phyloP scores from a whole-genome alignment of 2,888 invertebrate genomes.

The Drosophila birchii region DNA sequence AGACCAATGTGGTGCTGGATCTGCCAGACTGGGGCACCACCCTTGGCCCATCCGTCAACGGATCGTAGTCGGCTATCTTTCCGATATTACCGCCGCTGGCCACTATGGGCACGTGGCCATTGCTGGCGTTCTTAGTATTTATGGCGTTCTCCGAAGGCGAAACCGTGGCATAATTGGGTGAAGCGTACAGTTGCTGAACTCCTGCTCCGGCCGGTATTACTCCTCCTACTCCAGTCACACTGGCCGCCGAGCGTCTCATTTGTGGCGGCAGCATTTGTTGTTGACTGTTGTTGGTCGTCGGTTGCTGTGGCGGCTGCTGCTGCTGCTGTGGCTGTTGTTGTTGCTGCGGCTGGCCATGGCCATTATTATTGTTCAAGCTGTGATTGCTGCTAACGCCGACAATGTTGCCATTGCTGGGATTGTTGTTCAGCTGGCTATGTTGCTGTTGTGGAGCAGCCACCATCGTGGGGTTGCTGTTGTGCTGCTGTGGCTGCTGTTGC shows the following conservation, averaged over 20 bases:
- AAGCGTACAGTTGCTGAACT: conserved; percentile 75
- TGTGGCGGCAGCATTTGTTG: conserved; percentile 62
- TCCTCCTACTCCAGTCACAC: conserved; percentile 38
- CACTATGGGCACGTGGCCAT: conserved; percentile 56
- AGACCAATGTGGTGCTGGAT: conserved; percentile 93
- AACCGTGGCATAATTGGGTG: conserved; percentile 70
- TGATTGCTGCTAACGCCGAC: conserved; percentile 48
- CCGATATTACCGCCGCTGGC: conserved; percentile 86
- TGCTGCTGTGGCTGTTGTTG: conserved; percentile 36
- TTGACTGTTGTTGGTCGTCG: conserved; percentile 32
- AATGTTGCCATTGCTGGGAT: conserved; percentile 54
- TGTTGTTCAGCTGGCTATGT: conserved; percentile 47
- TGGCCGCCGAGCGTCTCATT: conserved; percentile 57
- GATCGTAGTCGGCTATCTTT: conserved; percentile 93
- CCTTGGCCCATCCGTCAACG: conserved; percentile 89
- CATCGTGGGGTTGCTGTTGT: conserved; percentile 54
- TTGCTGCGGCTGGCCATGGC: conserved; percentile 47
- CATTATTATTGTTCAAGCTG: conserved; percentile 52
- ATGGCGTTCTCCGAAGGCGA: conserved; percentile 70
- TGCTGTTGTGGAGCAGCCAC: conserved; percentile 44
- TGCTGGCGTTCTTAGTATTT: conserved; percentile 59
- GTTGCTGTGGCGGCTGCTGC: background rate
- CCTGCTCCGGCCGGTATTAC: conserved; percentile 26
- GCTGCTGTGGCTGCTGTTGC: conserved; percentile 46
- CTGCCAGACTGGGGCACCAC: conserved; percentile 90